Evolutionary conservation across 1,140 invertebrate genomes (phyloP), one percentile per base, ranked within the genome.

Genomic region (Listronotus oregonensis): DNA sequence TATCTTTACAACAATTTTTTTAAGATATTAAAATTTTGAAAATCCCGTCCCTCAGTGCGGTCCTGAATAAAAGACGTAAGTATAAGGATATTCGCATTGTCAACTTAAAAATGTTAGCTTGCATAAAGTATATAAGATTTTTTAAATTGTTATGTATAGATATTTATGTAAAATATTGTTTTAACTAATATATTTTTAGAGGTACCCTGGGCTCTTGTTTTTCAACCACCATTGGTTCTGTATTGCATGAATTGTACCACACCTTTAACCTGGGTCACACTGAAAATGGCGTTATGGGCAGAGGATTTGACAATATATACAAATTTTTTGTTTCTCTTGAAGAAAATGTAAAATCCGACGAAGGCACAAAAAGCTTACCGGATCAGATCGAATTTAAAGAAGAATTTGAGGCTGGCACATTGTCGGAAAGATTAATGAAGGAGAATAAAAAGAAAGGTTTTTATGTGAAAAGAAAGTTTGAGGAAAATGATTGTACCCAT

Each of bases 221-320:
- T 81, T 90, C 94, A 4, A 96, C 95, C 10, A 94, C 92, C 14
- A 79, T 98, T 32, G 96, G 96, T 5, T 92, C 95, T n/a, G 89
- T 94, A 7, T 87, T 95, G 31, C 96, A 98, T 81, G 96, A 98
- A 82, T 79, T 98, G 44, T 94, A 94, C 11, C 96, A 98, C 77
- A 95, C 92, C 1, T 96, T 98, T 79, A 94, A 97, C 80, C 84
- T 98, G 37, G 95, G 93, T 0, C 95, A 98, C 78, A 92, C 93
- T 0, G 84, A 87, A 68, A 86, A 90, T 68, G 95, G 96, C 7
- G 93, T 98, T 47, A 98, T 98, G 96, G 92, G 93, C 12, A 85
- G 93, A 73, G 95, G 94, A 12, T 97, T 97, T 80, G 94, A 97
- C 79, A 90, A 95, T 75, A 87, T 91, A 46, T 89, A 89, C 81